Evolutionary conservation across 2,888 invertebrate genomes (phyloP), one percentile per base, ranked within the genome.

Genomic region (Sialis fuliginosa): DNA sequence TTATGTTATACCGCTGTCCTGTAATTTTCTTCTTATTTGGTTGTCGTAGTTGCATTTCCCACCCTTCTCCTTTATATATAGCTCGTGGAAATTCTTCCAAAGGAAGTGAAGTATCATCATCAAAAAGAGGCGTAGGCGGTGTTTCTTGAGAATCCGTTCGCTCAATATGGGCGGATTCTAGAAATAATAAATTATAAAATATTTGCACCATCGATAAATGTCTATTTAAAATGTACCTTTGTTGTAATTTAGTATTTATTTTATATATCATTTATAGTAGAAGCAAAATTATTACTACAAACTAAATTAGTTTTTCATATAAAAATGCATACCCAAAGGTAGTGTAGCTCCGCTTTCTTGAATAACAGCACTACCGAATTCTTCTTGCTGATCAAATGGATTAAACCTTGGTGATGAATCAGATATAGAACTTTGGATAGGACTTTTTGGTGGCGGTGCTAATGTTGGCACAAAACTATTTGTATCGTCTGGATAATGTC

Each of bases 11-110:
- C 72, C 81, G 72, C 61, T 91, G 90, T 1, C 89, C 91, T 0
- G 92, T 92, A 50, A 92, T 89, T 64, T 92, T 93, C 73, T 95
- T 95, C 64, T 95, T 95, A 61, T 90, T 90, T 2, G 95, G 95
- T 61, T 95, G 93, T 2, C 97, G 74, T 46, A 96, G 68, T 55
- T 93, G 88, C 84, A 97, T 86, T 60, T 95, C 93, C 95, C 96
- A 98, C 31, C 93, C 93, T 30, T 88, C 81, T 0, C 82, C 90
- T 1, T 67, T 62, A 60, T 80, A 86, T 51, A 72, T 74, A 33
- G 79, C 74, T 43, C 91, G 75, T 7, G 92, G 89, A 65, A 92
- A 98, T 46, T 87, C 86, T 63, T 90, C 90, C 46, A 98, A 69
- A 0, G 93, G 93, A 63, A 85, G 79, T 0, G 91, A 89, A 42